Conservation (phyloP, 2,888 invertebrate genomes). For the Ernsta delagoae region DNA sequence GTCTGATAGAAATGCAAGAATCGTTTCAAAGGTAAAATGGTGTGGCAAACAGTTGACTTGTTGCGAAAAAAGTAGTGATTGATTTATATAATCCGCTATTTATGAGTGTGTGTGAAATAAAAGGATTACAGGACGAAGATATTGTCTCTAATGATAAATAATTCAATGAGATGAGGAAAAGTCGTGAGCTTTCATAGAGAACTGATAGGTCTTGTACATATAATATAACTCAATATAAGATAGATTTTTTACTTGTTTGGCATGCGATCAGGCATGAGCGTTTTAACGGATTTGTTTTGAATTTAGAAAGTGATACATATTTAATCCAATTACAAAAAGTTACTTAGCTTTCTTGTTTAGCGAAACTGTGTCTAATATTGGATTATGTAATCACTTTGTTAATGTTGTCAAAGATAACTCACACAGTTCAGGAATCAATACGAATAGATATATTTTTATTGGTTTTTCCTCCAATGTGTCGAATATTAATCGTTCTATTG, state of each 20-base stretch:
- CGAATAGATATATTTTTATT: neutral
- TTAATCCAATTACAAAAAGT: constrained; percentile 3
- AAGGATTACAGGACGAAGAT: too few relatives aligned
- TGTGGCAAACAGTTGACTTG: neutral
- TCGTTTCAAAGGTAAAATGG: neutral
- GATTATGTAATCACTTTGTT: constrained; percentile 13
- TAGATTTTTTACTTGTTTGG: neutral
- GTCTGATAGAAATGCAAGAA: neutral
- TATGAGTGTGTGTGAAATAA: neutral
- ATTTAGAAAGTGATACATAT: neutral
- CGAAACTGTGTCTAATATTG: neutral
- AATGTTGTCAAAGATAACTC: neutral
- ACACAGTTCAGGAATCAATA: constrained; percentile 3
- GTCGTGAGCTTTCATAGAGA: neutral
- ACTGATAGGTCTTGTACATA: neutral
- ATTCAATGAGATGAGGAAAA: neutral
- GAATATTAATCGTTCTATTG: neutral
- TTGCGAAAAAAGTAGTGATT: neutral
- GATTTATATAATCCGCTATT: too few relatives aligned
- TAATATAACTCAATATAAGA: too few relatives aligned
- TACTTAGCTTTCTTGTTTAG: neutral
- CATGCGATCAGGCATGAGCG: constrained; percentile 22
- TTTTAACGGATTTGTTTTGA: constrained; percentile 20
- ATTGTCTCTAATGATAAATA: too few relatives aligned
- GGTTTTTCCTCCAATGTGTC: neutral